Percentiles rank a stretch among this genome's conserved stretches.
phyloP scores from a whole-genome alignment of 2,797 vertebrate genomes.

The Melopsittacus undulatus region DNA sequence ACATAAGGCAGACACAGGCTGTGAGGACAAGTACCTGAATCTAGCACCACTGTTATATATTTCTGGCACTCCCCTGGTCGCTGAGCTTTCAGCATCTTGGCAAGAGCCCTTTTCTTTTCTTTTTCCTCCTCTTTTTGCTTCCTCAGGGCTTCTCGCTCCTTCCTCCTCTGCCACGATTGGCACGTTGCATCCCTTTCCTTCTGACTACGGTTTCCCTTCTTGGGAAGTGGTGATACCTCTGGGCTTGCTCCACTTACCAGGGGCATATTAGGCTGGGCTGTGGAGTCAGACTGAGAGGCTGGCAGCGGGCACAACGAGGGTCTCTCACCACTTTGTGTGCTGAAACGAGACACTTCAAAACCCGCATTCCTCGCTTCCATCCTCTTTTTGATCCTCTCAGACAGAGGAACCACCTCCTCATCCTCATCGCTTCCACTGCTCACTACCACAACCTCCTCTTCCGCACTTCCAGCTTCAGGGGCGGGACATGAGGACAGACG shows the following conservation, averaged over 20 bases:
- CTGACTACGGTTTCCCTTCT: slow-evolving; percentile 52
- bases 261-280: background rate
- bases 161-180: slow-evolving; percentile 47
- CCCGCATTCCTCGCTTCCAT: background rate
- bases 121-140: slow-evolving; percentile 71
- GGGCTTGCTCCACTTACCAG: background rate
- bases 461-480: background rate
- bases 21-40: slow-evolving; percentile 80
- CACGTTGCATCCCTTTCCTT: slow-evolving; percentile 57
- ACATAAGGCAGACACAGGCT: background rate
- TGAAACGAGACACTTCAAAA: background rate
- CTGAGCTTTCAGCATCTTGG: slow-evolving; percentile 77
- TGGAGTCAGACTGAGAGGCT: background rate
- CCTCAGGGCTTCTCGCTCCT: slow-evolving; percentile 61
- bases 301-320: background rate
- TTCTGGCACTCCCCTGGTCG: slow-evolving; percentile 88
- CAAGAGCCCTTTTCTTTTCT: slow-evolving; percentile 72
- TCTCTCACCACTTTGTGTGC: fast-evolving
- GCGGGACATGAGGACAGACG: background rate
- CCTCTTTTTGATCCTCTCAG: slow-evolving; percentile 75
- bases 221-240: slow-evolving; percentile 26
- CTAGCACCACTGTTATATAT: slow-evolving; percentile 83
- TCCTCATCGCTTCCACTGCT: slow-evolving; percentile 73
- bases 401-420: slow-evolving; percentile 77
- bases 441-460: background rate